Evolutionary conservation across 2,113 vertebrate genomes (phyloP), one percentile per base, ranked within the genome.

Genomic region (Lepus europaeus): DNA sequence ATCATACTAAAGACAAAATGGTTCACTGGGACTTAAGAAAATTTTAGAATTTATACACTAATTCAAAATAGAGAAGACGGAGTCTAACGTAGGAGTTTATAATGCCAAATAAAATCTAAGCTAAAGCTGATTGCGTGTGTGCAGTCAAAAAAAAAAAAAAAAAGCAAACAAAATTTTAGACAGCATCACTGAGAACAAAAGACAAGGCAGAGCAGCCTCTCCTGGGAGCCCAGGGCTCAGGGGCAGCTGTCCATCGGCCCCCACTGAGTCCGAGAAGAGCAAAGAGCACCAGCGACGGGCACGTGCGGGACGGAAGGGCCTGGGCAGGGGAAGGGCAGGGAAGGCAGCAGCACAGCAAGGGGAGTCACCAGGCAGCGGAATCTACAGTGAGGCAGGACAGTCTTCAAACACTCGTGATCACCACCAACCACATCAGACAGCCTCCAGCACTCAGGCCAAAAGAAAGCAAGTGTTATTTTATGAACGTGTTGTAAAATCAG

Each of bases 21-120:
- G 11, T 39, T 88, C 39, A 51, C 29, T 31, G 4, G 49, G 23
- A 68, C 25, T 73, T 66, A 80, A 85, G 20, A 87, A 70, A 66
- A 94, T 13, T 80, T 70, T 27, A 53, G 22, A 94, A 93, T 69
- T 87, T 70, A 76, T 22, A 86, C 82, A 77, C 23, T 4, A 77
- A 90, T 23, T 51, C 27, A 92, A 95, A 82, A 14, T 56, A 76
- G 39, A 88, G 63, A 84, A 51, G 51, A 27, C 49, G 14, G 25
- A 66, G 61, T 91, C n/a, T 74, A 70, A 94, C 51, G 39, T 9
- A 74, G 6, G 25, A 72, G 2, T 88, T 61, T 61, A 83, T 39
- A 78, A 59, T 4, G 9, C 77, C 69, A 84, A 89, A 85, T 3
- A 45, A 59, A 81, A 74, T 79, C 27, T 88, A 29, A 83, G 64